A percentile compares a stretch with the other conserved stretches of the same genome.
Conservation (phyloP, 2,888 invertebrate species). For the Dicycla oo region DNA sequence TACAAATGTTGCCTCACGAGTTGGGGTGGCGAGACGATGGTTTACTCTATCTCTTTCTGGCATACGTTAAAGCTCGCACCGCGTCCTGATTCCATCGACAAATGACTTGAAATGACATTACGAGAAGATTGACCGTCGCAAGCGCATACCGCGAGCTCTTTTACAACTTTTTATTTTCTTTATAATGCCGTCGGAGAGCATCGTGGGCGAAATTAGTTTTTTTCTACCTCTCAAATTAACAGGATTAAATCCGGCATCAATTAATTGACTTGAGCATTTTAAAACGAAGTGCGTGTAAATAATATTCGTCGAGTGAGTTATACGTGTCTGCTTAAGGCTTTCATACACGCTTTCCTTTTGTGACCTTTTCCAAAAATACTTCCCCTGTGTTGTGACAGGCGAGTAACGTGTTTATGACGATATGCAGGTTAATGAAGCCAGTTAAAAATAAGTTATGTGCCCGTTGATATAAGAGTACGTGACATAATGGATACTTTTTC, state of each 20-base stretch:
- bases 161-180: conserved; percentile 65
- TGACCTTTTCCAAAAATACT: conserved; percentile 82
- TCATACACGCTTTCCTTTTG: conserved; percentile 79
- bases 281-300: conserved; percentile 48
- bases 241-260: conserved; percentile 54
- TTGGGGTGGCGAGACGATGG: conserved; percentile 59
- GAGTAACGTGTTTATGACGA: conserved; percentile 70
- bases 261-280: conserved; percentile 58
- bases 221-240: conserved; percentile 59
- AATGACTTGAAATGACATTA: conserved; percentile 71
- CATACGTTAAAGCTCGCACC: conserved; percentile 54
- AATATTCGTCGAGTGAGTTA: conserved; percentile 52
- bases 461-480: conserved; percentile 57
- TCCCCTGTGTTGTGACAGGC: conserved; percentile 68
- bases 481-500: conserved; percentile 64
- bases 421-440: conserved; percentile 66
- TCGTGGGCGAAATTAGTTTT: conserved; percentile 61
- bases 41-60: conserved; percentile 61
- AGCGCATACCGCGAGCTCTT: conserved; percentile 68
- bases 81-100: conserved; percentile 72
- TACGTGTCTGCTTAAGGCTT: conserved; percentile 42
- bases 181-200: conserved; percentile 50
- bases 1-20: conserved; percentile 73
- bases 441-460: conserved; percentile 64
- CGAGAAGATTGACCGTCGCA: conserved; percentile 75